Evolutionary conservation across 2,797 vertebrate genomes (phyloP), one percentile per base, ranked within the genome.

Genomic region (Loris lydekkerianus): DNA sequence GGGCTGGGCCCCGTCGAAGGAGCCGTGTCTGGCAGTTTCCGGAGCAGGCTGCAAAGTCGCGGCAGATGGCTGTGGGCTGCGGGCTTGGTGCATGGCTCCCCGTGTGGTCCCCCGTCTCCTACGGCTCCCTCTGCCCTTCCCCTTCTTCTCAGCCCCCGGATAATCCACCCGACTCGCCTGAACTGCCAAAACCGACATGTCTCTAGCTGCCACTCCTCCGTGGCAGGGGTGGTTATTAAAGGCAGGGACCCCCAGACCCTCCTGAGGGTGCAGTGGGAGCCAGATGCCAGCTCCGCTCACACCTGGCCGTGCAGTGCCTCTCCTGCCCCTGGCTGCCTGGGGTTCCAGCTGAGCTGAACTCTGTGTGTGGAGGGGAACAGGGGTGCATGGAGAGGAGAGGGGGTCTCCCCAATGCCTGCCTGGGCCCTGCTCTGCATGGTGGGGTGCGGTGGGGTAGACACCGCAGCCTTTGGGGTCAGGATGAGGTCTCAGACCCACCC

Each of bases 61-160:
- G 98, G 98, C 99, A 99, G 99, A 99, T 99, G 99, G 99, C 98
- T 98, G 98, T 97, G 98, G 98, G 98, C 49, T 53, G 49, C 49
- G 49, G 98, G 98, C 98, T 98, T 98, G 98, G 98, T 98, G 98
- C 98, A 87, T 95, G 98, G 98, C 99, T 99, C 99, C 99, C 99
- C 99, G 99, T 99, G 99, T 99, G 99, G 99, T 99, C 99, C 98
- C 98, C 84, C 14, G 2, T 89, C 96, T 93, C 82, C 1, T 0
- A 18, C 49, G 17, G 53, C 95, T 56, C 40, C 97, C 93, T 86
- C 96, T 96, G 96, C 96, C 70, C 60, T 61, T 5, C 3, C 21
- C 58, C 86, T 95, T 97, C 97, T 97, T 94, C 97, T 94, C 97
- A 98, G 98, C 96, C 98, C 97, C 98, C 98, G 95, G 96, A 97